A percentile compares a stretch with the other conserved stretches of the same genome.
phyloP scores from a whole-genome alignment of 1,140 invertebrate species.

The Anthonomus grandis region DNA sequence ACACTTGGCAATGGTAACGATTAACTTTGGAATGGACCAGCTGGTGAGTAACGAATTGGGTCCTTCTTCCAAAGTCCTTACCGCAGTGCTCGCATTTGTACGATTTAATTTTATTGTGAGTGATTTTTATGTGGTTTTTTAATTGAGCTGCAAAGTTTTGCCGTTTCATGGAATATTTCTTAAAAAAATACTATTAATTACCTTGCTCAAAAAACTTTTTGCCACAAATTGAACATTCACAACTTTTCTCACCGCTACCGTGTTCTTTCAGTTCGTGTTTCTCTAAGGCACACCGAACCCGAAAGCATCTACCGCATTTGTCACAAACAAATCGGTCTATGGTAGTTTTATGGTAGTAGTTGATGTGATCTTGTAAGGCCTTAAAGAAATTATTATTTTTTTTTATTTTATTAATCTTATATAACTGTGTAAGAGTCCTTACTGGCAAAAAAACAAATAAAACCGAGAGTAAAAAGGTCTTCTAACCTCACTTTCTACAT shows the following conservation, averaged over 20 bases:
- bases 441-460: too few species aligned
- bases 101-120: slow-evolving; percentile 41
- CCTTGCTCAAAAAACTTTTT: slow-evolving; percentile 23
- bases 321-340: slow-evolving; percentile 23
- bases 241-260: slow-evolving; percentile 20
- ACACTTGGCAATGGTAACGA: slow-evolving; percentile 47
- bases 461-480: too few species aligned
- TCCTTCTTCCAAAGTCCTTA: slow-evolving; percentile 38
- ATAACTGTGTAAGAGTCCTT: background rate
- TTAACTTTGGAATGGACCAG: slow-evolving; percentile 34
- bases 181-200: background rate
- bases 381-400: too few species aligned
- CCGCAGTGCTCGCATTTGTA: slow-evolving; percentile 43
- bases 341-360: slow-evolving; percentile 26
- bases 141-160: slow-evolving; percentile 22
- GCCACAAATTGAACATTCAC: slow-evolving; percentile 22
- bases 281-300: slow-evolving; percentile 16
- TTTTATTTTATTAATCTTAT: too few species aligned
- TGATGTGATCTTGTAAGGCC: slow-evolving; percentile 24
- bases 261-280: slow-evolving; percentile 24
- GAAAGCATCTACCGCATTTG: slow-evolving; percentile 22
- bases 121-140: slow-evolving; percentile 24
- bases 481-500: too few species aligned
- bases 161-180: too few species aligned
- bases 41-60: slow-evolving; percentile 35